phyloP scores from a whole-genome alignment of 2,888 invertebrate species.

The Eudiplozoon nipponicum region DNA sequence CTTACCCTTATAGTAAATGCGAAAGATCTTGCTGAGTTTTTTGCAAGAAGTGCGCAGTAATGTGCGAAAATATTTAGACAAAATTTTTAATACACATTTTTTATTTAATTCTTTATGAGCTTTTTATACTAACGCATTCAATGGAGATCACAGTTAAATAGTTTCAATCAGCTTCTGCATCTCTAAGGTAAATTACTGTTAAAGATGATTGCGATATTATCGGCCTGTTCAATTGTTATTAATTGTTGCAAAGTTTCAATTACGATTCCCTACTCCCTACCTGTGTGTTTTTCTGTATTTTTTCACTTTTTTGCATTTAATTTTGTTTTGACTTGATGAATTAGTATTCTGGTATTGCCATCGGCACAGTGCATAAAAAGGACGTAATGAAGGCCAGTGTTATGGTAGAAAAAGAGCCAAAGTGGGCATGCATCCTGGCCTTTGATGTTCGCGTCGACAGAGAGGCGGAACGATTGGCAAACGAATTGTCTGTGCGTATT shows the following conservation, averaged over 20 bases:
- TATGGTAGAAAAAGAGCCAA: constrained; percentile 86
- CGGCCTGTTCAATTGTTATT: not conserved
- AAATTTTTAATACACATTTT: too few species aligned
- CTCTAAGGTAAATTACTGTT: too few species aligned
- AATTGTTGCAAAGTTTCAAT: constrained; percentile 5
- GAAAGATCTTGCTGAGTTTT: too few species aligned
- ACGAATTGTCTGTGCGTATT: constrained; percentile 44
- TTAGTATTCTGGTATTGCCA: constrained; percentile 85
- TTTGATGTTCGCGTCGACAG: constrained; percentile 92
- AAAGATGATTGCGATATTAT: too few species aligned
- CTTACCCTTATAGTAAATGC: too few species aligned
- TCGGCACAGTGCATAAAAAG: constrained; percentile 89
- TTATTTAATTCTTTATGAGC: too few species aligned
- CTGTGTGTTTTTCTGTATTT: constrained; percentile 8
- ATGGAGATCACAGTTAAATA: too few species aligned
- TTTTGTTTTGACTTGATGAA: too few species aligned
- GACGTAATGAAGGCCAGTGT: constrained; percentile 99
- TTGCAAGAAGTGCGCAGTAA: too few species aligned
- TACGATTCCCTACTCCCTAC: not conserved
- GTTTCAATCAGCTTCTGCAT: too few species aligned
- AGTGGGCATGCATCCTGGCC: constrained; percentile 80
- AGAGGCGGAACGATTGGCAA: constrained; percentile 86
- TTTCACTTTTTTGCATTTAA: constrained; percentile 9
- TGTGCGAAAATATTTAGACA: too few species aligned
- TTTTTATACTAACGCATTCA: too few species aligned